phyloP scores from a whole-genome alignment of 2,888 invertebrate species.

The Drosophila stalkeri region DNA sequence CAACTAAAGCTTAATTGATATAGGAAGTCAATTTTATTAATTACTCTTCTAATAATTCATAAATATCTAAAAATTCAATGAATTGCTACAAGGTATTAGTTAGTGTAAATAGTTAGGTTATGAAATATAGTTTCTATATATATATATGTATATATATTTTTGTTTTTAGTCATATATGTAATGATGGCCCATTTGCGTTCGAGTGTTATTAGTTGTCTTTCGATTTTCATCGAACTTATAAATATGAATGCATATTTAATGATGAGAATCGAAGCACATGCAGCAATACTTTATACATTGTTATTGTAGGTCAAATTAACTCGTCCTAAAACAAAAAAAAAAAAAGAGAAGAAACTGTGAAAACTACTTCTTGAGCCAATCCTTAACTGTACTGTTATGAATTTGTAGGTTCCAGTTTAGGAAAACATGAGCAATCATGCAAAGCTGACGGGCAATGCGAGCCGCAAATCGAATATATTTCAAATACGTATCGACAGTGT shows the following conservation, averaged over 20 bases:
- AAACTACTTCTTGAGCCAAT: constrained; percentile 13
- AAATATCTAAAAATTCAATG: not conserved
- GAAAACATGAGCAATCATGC: constrained; percentile 61
- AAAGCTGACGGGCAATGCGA: constrained; percentile 23
- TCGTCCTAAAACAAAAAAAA: constrained; percentile 13
- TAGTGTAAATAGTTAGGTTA: not conserved
- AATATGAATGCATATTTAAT: constrained; percentile 53
- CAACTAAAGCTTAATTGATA: no score
- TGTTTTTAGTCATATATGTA: not conserved
- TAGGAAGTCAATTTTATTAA: not conserved
- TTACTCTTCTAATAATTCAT: not conserved
- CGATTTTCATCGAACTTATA: constrained; percentile 20
- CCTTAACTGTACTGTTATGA: constrained; percentile 18
- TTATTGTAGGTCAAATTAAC: constrained; percentile 52
- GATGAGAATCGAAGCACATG: constrained; percentile 58
- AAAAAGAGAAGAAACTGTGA: not conserved
- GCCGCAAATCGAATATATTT: constrained; percentile 62
- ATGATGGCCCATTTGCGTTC: not conserved
- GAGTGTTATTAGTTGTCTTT: constrained; percentile 10
- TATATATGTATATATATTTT: no score
- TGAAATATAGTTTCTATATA: not conserved
- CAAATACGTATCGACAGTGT: constrained; percentile 79
- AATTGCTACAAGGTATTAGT: not conserved
- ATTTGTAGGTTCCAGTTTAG: constrained; percentile 31
- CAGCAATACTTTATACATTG: constrained; percentile 1